phyloP scores from a whole-genome alignment of 2,888 invertebrate species.

The Chirona hameri region DNA sequence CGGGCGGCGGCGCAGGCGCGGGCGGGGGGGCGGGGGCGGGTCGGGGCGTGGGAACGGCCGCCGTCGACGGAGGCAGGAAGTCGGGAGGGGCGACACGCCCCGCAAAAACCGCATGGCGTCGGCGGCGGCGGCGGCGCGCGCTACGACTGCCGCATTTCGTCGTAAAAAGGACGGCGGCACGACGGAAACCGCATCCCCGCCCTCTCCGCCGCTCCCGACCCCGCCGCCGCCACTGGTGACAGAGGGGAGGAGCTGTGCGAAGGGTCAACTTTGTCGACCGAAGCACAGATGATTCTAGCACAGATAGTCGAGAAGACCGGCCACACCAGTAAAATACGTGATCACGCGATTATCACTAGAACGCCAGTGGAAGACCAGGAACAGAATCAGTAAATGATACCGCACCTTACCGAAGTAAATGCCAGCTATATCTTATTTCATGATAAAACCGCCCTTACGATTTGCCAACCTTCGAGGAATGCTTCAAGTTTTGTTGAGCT shows the following conservation, averaged over 20 bases:
- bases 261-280: too few species aligned
- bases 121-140: constrained; percentile 1
- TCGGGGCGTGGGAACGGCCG: neutral
- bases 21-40: neutral
- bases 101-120: neutral
- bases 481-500: too few species aligned
- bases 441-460: too few species aligned
- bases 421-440: too few species aligned
- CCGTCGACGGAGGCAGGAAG: neutral
- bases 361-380: too few species aligned
- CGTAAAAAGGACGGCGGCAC: neutral
- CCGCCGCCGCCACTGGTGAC: neutral
- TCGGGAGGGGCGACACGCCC: constrained; percentile 5
- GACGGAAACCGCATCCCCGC: neutral
- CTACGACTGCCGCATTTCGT: neutral
- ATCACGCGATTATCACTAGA: too few species aligned
- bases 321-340: too few species aligned
- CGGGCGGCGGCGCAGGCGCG: neutral
- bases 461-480: too few species aligned
- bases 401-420: too few species aligned
- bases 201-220: neutral
- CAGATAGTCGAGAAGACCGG: too few species aligned
- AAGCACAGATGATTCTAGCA: too few species aligned
- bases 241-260: neutral
- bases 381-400: too few species aligned